phyloP scores from a whole-genome alignment of 2,888 invertebrate genomes.

The Caenorhabditis doughertyi region DNA sequence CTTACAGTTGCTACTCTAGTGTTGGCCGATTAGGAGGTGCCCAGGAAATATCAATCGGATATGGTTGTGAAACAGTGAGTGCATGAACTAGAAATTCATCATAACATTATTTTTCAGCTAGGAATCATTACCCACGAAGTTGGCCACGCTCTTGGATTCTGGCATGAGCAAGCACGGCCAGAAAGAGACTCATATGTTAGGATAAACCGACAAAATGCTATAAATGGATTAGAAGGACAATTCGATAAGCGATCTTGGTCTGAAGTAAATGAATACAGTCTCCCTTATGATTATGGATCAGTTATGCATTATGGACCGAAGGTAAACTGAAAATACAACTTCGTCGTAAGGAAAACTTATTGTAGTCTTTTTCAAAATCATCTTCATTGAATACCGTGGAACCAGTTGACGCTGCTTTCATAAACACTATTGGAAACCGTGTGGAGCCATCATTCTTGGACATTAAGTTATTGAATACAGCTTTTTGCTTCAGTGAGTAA shows the following conservation, averaged over 20 bases:
- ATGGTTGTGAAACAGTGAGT: constrained; percentile 73
- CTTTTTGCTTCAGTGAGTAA: constrained; percentile 71
- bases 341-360: too few species aligned
- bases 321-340: constrained; percentile 45
- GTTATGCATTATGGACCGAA: constrained; percentile 74
- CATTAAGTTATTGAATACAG: constrained; percentile 70
- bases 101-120: constrained; percentile 46
- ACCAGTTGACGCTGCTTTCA: constrained; percentile 65
- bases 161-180: constrained; percentile 77
- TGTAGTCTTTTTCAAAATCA: constrained; percentile 69
- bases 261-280: constrained; percentile 65
- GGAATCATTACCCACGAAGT: constrained; percentile 77
- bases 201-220: constrained; percentile 66
- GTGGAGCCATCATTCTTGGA: constrained; percentile 73
- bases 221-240: constrained; percentile 66
- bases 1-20: constrained; percentile 72
- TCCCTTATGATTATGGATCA: constrained; percentile 74
- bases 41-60: constrained; percentile 74
- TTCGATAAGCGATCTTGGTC: constrained; percentile 68
- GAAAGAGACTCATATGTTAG: constrained; percentile 74
- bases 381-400: constrained; percentile 68
- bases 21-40: constrained; percentile 74
- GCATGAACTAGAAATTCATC: background rate
- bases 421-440: constrained; percentile 73
- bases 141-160: constrained; percentile 74